phyloP scores from a whole-genome alignment of 64 coral and sea anemone genomes.

The Porites lutea region DNA sequence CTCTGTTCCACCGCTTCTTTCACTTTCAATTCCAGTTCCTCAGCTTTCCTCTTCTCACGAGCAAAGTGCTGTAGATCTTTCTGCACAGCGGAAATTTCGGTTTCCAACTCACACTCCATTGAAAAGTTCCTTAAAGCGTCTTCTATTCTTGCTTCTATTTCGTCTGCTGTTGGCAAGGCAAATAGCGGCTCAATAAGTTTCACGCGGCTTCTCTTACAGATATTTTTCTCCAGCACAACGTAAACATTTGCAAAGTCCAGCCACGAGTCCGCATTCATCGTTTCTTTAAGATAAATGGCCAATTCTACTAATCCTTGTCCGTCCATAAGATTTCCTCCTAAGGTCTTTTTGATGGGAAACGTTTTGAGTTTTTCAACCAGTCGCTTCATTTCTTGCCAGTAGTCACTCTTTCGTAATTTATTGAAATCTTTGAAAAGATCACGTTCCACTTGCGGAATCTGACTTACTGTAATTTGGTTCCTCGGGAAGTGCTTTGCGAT shows the following conservation, averaged over 20 bases:
- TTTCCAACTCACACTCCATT: constrained; percentile 46
- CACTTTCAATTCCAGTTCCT: constrained; percentile 38
- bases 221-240: constrained; percentile 55
- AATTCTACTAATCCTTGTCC: constrained; percentile 32
- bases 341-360: constrained; percentile 63
- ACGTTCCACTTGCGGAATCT: constrained; percentile 2
- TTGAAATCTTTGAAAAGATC: constrained; percentile 54
- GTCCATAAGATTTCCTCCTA: constrained; percentile 53
- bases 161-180: background rate
- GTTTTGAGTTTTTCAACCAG: constrained; percentile 22
- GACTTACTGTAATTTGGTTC: constrained; percentile 56
- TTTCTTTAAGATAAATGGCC: background rate
- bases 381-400: constrained; percentile 23
- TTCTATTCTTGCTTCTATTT: background rate
- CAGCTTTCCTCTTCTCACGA: background rate
- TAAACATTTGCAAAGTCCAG: constrained; percentile 62
- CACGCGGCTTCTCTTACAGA: constrained; percentile 55
- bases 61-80: constrained; percentile 14
- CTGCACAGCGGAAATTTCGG: constrained; percentile 11
- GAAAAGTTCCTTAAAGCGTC: constrained; percentile 30
- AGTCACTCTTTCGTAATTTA: constrained; percentile 41
- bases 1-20: constrained; percentile 12
- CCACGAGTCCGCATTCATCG: constrained; percentile 36
- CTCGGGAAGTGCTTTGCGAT: constrained; percentile 62
- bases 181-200: constrained; percentile 52